These are phyloP conservation scores for Allolobophora icterica DNA, from an alignment of 2,888 invertebrate species.

Conservation along the genomic window DNA sequence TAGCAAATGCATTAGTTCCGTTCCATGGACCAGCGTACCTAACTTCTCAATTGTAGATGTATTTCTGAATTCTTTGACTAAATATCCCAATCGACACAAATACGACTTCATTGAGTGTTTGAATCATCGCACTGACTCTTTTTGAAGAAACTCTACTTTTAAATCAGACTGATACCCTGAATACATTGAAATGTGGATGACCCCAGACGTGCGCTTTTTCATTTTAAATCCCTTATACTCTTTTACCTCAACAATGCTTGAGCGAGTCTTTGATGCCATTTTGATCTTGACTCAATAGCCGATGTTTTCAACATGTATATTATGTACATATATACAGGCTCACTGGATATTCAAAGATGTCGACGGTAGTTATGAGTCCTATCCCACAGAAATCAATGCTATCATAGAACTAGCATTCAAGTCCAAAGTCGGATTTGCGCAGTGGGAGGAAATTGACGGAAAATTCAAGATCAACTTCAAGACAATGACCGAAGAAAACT, in stretches of 20 bases:
- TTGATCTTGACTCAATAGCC: neutral
- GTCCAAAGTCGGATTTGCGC: slow-evolving; percentile 31
- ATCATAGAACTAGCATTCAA: slow-evolving; percentile 40
- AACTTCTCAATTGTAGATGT: no score
- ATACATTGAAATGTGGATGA: neutral
- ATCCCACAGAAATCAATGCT: slow-evolving; percentile 36
- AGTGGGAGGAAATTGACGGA: slow-evolving; percentile 36
- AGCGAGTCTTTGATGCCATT: neutral
- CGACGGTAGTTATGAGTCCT: neutral
- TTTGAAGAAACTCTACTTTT: no score
- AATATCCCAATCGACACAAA: no score
- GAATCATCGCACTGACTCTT: no score
- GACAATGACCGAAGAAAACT: neutral
- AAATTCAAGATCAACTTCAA: slow-evolving; percentile 31
- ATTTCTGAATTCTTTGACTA: no score
- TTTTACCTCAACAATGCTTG: neutral
- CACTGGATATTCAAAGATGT: slow-evolving; percentile 35
- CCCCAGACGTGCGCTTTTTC: neutral
- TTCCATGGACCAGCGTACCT: no score
- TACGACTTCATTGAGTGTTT: no score
- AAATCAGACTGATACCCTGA: no score
- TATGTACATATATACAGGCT: slow-evolving; percentile 25
- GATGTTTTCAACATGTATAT: neutral
- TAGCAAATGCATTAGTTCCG: no score
- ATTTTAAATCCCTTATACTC: neutral